Base-by-base conservation (phyloP, 2,797 vertebrate species). In the Sardinella longiceps region DNA sequence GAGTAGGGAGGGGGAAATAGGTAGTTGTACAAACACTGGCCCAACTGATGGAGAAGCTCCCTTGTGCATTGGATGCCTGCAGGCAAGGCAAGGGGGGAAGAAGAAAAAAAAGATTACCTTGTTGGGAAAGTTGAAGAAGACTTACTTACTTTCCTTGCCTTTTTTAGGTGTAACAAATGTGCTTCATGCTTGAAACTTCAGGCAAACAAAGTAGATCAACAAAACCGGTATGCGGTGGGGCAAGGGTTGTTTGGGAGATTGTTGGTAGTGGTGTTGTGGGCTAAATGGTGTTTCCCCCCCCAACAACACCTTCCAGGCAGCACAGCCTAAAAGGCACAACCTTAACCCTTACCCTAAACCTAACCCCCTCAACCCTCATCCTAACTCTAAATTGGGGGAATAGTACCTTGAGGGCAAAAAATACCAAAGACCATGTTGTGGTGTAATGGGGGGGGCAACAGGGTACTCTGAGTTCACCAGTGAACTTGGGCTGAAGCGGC, bases 21-120 rank as follows among this genome's bases (percentile, higher is more conserved):
- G 87, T 90, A 90, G 88, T 90, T 88, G 85, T 84, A 89, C 87
- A 91, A 93, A 93, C 88, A 91, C 85, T 88, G 82, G 74, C 28
- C 84, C 85, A 85, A 87, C 85, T 88, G 85, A 90, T 66, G 77
- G 84, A 83, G 83, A 82, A 83, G 86, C 80, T 82, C 87, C 84
- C 85, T 88, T 86, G 86, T 87, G 5, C 83, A 83, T 5, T 28
- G 88, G 87, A 89, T 86, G 90, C 83, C 82, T 87, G 83, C 82
- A 84, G 87, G 89, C 84, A 88, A 77, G 33, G 33, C 46, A 77
- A 77, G n/a, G n/a, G n/a, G n/a, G n/a, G n/a, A n/a, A n/a, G n/a
- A n/a, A n/a, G 20, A 77, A 77, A 70, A 23, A 80, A 83, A 89
- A 84, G 82, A 88, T 37, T 60, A 53, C 86, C 81, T 81, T 88